phyloP scores from a whole-genome alignment of 2,888 invertebrate species.

The Drosophila ustulata region DNA sequence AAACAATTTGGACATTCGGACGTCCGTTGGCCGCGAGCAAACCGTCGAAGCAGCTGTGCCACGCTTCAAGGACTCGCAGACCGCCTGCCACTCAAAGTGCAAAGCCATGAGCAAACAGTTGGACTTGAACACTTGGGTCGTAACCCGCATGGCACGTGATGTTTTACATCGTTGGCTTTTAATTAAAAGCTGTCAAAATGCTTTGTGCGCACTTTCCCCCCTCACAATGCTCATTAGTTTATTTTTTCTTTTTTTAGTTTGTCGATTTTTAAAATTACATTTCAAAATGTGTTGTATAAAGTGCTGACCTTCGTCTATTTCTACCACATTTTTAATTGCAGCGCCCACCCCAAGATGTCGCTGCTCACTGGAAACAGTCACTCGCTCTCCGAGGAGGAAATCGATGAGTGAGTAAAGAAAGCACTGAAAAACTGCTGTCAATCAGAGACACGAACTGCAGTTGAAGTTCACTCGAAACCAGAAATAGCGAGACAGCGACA shows the following conservation, averaged over 20 bases:
- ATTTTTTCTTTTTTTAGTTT: conserved; percentile 9
- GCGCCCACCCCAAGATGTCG: conserved; percentile 74
- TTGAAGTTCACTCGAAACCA: conserved; percentile 20
- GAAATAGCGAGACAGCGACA: conserved; percentile 4
- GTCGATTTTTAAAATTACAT: not conserved
- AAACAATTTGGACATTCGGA: conserved; percentile 35
- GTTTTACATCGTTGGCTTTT: conserved; percentile 61
- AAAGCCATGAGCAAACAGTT: conserved; percentile 13
- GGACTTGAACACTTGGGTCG: not conserved
- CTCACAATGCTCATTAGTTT: conserved; percentile 43
- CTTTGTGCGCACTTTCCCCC: conserved; percentile 47
- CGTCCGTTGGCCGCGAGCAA: not conserved
- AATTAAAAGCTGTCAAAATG: conserved; percentile 79
- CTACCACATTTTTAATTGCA: conserved; percentile 45
- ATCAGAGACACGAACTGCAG: conserved; percentile 45
- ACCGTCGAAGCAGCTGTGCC: conserved; percentile 34
- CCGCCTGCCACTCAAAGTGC: conserved; percentile 28
- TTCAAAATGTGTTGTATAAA: not conserved
- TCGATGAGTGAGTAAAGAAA: conserved; percentile 89
- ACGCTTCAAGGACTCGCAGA: conserved; percentile 56
- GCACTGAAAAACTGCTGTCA: conserved; percentile 14
- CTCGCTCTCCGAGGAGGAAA: conserved; percentile 89
- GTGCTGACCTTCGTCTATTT: not conserved
- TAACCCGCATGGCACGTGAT: conserved; percentile 58
- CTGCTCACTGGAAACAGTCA: conserved; percentile 80